These are phyloP conservation scores for Apamea sordens DNA, from an alignment of 2,888 invertebrate genomes.

Conservation along the genomic window DNA sequence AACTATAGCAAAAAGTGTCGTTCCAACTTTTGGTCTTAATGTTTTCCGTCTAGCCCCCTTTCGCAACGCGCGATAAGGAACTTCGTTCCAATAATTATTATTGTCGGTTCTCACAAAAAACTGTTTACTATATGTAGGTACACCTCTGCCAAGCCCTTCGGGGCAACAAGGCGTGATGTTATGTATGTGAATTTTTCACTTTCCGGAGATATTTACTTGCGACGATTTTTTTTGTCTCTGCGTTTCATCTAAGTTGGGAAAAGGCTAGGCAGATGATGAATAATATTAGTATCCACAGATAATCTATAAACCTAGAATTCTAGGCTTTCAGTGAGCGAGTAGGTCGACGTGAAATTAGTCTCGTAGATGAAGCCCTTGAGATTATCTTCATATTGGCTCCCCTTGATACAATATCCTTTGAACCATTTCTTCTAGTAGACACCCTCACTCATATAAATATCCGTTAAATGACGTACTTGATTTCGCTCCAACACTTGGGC, in stretches of 20 bases:
- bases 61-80: no score
- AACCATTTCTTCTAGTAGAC: slow-evolving; percentile 14
- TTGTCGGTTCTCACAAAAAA: no score
- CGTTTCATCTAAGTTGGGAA: no score
- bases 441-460: not conserved
- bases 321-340: not conserved
- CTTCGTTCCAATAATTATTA: no score
- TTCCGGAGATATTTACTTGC: not conserved
- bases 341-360: slow-evolving; percentile 1
- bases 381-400: slow-evolving; percentile 2
- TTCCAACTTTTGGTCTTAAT: no score
- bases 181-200: not conserved
- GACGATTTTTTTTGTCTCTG: not conserved
- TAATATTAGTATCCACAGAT: not conserved
- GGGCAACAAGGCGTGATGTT: not conserved
- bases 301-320: not conserved
- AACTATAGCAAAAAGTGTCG: no score
- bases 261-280: not conserved
- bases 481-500: no score
- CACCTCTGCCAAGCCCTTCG: not conserved
- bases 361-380: slow-evolving; percentile 15
- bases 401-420: not conserved
- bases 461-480: not conserved
- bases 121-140: no score
- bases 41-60: no score